Evolutionary conservation across 2,113 vertebrate species (phyloP).

Genomic region (Gnathonemus echidnorhynchus): DNA sequence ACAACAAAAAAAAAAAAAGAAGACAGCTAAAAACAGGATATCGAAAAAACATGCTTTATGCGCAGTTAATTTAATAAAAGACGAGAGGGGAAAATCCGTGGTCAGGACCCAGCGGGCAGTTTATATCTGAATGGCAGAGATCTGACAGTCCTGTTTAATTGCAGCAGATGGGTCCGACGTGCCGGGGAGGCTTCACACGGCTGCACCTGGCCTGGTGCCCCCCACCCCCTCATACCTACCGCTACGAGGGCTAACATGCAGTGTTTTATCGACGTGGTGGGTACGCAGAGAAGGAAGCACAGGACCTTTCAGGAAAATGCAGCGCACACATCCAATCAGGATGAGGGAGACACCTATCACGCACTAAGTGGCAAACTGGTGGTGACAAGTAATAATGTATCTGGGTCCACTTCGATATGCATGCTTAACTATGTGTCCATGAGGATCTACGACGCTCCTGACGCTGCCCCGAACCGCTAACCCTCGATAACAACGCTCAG

Average conservation of each 20-base stretch:
- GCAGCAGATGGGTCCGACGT: constrained; percentile 14
- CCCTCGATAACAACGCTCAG: neutral
- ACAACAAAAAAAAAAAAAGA: neutral
- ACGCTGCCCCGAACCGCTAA: neutral
- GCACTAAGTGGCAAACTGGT: neutral
- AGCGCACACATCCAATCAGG: neutral
- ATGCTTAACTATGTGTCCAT: neutral
- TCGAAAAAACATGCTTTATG: neutral
- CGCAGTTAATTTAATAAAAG: neutral
- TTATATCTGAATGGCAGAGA: neutral
- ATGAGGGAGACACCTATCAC: neutral
- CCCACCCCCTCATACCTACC: neutral
- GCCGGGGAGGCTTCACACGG: neutral
- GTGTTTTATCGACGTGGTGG: neutral
- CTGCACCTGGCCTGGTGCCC: neutral
- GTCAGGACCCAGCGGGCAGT: neutral
- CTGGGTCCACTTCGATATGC: neutral
- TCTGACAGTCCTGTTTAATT: neutral
- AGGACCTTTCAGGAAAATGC: neutral
- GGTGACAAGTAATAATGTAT: constrained; percentile 3
- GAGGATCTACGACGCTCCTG: neutral
- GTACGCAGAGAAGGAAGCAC: neutral
- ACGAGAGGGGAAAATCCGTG: neutral
- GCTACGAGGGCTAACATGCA: neutral
- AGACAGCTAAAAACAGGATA: neutral